Base-by-base conservation (phyloP, 2,797 vertebrate species). In the Gobio occitaniae region DNA sequence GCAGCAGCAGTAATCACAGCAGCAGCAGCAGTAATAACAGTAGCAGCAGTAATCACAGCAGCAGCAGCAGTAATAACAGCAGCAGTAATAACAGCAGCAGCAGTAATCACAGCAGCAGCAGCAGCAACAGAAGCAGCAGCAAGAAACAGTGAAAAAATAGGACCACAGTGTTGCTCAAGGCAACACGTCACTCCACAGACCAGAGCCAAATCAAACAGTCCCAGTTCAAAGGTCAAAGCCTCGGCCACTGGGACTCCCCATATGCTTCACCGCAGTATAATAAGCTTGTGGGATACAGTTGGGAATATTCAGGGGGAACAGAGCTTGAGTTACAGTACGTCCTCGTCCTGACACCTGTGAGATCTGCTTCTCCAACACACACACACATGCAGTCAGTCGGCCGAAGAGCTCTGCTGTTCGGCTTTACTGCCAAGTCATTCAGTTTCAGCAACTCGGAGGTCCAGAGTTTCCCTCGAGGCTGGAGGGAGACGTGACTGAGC, bases 401-500 rank as follows among this genome's bases (percentile, higher is more conserved):
- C 90, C 87, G 85, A 86, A 86, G 86, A 90, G 89, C 90, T 91
- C 5, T 32, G 63, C 63, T 32, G 29, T 65, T 16, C 16, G 63
- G 63, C 6, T 90, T 85, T 89, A 65, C 92, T 93, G 94, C 95
- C 93, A 95, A 95, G 91, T 93, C 90, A 91, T 92, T 94, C 93
- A 94, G 93, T 91, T 92, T 93, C 92, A 92, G 92, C 89, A 94
- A 89, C 92, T 88, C 86, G 91, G 93, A 94, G 92, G 92, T 95
- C 93, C 91, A 91, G 87, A 92, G 89, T 90, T 71, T 71, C 80
- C 94, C 90, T 56, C 54, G 63, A 80, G 89, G 91, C 91, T 92
- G 92, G 90, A 93, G 90, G 89, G 75, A 87, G 95, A 94, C 94
- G 94, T 95, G 95, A 95, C 93, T 91, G 90, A 92, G 90, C 90